Evolutionary conservation across 2,888 invertebrate genomes (phyloP).

Genomic region (Salpingus planirostris): DNA sequence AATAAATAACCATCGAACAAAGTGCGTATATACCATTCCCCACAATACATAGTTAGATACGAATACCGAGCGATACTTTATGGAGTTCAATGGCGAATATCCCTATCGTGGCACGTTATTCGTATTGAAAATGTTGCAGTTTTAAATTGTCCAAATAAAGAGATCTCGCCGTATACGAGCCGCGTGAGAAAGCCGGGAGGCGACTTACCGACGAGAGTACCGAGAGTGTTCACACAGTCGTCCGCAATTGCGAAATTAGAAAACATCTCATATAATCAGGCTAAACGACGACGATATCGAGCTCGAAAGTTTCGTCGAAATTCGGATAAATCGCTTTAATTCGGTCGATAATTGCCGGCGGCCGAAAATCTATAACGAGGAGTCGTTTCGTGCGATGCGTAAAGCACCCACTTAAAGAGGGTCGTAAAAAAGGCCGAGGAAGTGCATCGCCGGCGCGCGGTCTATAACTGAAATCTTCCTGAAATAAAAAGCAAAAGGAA

Average conservation of each 20-base stretch:
- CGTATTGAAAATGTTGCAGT: constrained; percentile 28
- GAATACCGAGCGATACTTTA: constrained; percentile 6
- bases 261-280: too few species aligned
- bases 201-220: background rate
- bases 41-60: constrained; percentile 9
- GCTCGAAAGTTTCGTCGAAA: too few species aligned
- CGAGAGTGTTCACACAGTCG: constrained; percentile 6
- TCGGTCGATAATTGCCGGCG: too few species aligned
- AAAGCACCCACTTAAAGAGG: too few species aligned
- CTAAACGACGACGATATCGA: too few species aligned
- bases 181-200: constrained; percentile 29
- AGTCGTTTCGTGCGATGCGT: too few species aligned
- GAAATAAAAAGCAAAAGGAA: too few species aligned
- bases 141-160: constrained; percentile 35
- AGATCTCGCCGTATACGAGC: constrained; percentile 27
- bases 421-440: too few species aligned
- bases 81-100: constrained; percentile 9
- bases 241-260: constrained; percentile 17
- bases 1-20: constrained; percentile 19
- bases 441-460: too few species aligned
- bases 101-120: constrained; percentile 17
- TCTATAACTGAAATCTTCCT: too few species aligned
- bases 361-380: too few species aligned
- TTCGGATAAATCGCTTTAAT: too few species aligned
- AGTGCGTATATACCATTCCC: constrained; percentile 13